phyloP scores from a whole-genome alignment of 2,888 invertebrate genomes.

The Sarcophaga subvicina region DNA sequence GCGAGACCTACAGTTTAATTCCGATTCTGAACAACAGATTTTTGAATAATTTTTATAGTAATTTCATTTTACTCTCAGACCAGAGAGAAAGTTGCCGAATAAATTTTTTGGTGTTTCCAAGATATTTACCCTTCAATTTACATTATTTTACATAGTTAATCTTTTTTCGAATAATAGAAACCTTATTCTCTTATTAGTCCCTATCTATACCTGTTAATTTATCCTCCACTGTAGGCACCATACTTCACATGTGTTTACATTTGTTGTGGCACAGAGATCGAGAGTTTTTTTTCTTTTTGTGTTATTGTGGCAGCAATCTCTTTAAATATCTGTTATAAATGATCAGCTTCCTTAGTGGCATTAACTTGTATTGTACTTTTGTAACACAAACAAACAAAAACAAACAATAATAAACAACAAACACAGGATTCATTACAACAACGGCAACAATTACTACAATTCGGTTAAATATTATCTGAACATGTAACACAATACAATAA shows the following conservation, averaged over 20 bases:
- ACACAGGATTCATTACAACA: constrained; percentile 56
- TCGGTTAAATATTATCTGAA: constrained; percentile 62
- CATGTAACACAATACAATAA: constrained; percentile 28
- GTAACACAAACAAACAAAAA: constrained; percentile 38
- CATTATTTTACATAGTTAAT: no score
- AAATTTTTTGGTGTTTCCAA: no score
- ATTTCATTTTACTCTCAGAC: no score
- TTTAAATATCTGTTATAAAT: constrained; percentile 65
- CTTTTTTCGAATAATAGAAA: neutral
- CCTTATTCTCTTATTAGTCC: neutral
- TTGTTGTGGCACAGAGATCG: constrained; percentile 15
- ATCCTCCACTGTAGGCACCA: constrained; percentile 1
- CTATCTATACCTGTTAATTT: no score
- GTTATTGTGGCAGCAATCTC: neutral
- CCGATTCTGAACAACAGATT: no score
- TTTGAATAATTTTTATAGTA: no score
- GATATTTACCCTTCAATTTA: no score
- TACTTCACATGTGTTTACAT: constrained; percentile 10
- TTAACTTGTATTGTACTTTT: constrained; percentile 59
- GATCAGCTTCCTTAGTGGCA: constrained; percentile 69
- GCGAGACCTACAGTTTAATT: no score
- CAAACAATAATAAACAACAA: constrained; percentile 23
- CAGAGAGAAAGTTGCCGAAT: no score
- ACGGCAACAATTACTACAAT: constrained; percentile 68
- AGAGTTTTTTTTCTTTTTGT: constrained; percentile 28